These are phyloP conservation scores for Drosophila neoperkinsi DNA, from an alignment of 2,888 invertebrate genomes.

Conservation along the genomic window DNA sequence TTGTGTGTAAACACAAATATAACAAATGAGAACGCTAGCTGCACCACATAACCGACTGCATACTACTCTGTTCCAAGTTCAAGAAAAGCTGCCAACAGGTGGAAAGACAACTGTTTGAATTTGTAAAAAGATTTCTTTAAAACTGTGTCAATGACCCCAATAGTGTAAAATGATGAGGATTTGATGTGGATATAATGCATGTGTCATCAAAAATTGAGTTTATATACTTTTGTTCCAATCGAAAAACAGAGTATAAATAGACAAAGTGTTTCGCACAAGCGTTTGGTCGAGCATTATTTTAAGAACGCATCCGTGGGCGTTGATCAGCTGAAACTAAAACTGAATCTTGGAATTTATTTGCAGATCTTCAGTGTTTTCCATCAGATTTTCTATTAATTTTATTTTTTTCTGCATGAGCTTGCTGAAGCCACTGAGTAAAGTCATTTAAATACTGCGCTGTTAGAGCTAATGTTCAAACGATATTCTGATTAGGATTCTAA, in stretches of 20 bases:
- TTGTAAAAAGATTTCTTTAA: neutral
- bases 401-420: neutral
- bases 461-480: neutral
- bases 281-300: slow-evolving; percentile 49
- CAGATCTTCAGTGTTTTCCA: slow-evolving; percentile 23
- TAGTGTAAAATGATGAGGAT: neutral
- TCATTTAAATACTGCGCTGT: neutral
- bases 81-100: neutral
- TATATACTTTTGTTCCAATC: neutral
- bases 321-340: slow-evolving; percentile 37
- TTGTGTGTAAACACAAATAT: slow-evolving; percentile 21
- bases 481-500: neutral
- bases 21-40: neutral
- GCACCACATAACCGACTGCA: neutral
- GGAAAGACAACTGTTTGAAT: neutral
- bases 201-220: neutral
- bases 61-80: neutral
- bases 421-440: neutral
- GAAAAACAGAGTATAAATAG: slow-evolving; percentile 8
- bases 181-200: neutral
- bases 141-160: neutral
- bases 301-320: slow-evolving; percentile 58
- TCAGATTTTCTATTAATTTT: slow-evolving; percentile 12
- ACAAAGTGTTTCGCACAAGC: slow-evolving; percentile 31
- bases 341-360: slow-evolving; percentile 38